Percentiles rank a stretch among this genome's conserved stretches.
These are phyloP conservation scores for Acrossocheilus wenchowensis DNA, from an alignment of 2,797 vertebrate species.

Conservation along the genomic window DNA sequence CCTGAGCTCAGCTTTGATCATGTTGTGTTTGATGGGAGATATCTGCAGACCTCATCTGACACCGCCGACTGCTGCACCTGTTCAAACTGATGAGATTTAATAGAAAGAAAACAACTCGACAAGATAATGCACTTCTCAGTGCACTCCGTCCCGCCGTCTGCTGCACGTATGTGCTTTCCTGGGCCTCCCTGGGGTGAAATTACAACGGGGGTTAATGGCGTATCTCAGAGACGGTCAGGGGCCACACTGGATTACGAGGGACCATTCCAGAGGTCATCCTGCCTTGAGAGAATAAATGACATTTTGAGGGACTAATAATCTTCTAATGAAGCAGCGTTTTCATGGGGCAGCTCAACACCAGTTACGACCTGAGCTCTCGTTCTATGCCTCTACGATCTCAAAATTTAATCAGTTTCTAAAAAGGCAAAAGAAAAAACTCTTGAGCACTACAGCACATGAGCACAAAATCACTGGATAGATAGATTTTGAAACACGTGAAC, in stretches of 20 bases:
- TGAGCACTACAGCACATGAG: neutral
- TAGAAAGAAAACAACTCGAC: conserved; percentile 66
- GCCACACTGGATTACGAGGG: conserved; percentile 48
- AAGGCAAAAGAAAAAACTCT: conserved; percentile 60
- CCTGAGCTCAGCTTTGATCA: conserved; percentile 75
- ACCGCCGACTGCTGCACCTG: conserved; percentile 60
- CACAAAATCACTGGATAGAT: neutral
- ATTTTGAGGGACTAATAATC: conserved; percentile 78
- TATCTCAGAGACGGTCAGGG: conserved; percentile 61
- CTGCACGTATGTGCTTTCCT: conserved; percentile 60
- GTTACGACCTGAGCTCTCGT: conserved; percentile 59
- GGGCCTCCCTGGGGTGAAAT: conserved; percentile 42
- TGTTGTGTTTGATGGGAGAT: conserved; percentile 76
- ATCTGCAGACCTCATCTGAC: conserved; percentile 76
- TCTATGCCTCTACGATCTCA: conserved; percentile 60
- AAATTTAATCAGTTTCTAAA: conserved; percentile 70
- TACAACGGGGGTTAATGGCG: conserved; percentile 53
- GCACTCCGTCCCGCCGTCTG: conserved; percentile 34
- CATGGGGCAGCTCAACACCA: conserved; percentile 62
- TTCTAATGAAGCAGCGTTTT: conserved; percentile 78
- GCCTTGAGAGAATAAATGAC: conserved; percentile 71
- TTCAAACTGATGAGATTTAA: conserved; percentile 74
- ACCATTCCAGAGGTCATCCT: conserved; percentile 62
- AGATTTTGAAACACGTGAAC: neutral
- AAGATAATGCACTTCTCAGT: conserved; percentile 59